Percentiles rank a stretch among this genome's conserved stretches.
These are phyloP conservation scores for Siderastrea radians DNA, from an alignment of 92 coral and sea anemone species.

Conservation along the genomic window DNA sequence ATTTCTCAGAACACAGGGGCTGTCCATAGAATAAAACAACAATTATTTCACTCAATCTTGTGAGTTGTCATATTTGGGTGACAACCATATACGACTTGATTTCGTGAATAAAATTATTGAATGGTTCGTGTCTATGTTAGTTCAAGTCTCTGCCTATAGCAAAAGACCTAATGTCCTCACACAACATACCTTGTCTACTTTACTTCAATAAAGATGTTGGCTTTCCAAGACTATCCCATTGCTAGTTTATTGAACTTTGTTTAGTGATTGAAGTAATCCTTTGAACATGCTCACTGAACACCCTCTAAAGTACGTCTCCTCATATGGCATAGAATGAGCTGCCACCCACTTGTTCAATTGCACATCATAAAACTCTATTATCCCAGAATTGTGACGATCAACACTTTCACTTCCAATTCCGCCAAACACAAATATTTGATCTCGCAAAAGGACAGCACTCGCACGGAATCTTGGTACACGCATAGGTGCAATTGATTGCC, in stretches of 20 bases:
- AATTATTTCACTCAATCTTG: too few relatives aligned
- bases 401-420: conserved; percentile 82
- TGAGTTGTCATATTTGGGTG: too few relatives aligned
- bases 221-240: neutral
- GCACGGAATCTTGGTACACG: conserved; percentile 88
- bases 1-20: too few relatives aligned
- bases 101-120: too few relatives aligned
- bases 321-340: conserved; percentile 79
- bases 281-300: conserved; percentile 77
- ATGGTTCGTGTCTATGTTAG: too few relatives aligned
- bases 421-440: conserved; percentile 77
- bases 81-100: too few relatives aligned
- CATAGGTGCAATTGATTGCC: conserved; percentile 83
- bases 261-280: conserved; percentile 62
- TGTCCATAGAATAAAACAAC: too few relatives aligned
- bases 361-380: conserved; percentile 82
- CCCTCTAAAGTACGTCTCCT: conserved; percentile 86
- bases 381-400: conserved; percentile 52
- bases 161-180: too few relatives aligned
- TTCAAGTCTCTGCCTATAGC: too few relatives aligned
- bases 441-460: conserved; percentile 81
- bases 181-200: too few relatives aligned
- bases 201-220: neutral
- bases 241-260: conserved; percentile 13
- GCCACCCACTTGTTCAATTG: conserved; percentile 70